These are phyloP conservation scores for Drosophila falleni DNA, from an alignment of 2,888 invertebrate genomes.

Conservation along the genomic window DNA sequence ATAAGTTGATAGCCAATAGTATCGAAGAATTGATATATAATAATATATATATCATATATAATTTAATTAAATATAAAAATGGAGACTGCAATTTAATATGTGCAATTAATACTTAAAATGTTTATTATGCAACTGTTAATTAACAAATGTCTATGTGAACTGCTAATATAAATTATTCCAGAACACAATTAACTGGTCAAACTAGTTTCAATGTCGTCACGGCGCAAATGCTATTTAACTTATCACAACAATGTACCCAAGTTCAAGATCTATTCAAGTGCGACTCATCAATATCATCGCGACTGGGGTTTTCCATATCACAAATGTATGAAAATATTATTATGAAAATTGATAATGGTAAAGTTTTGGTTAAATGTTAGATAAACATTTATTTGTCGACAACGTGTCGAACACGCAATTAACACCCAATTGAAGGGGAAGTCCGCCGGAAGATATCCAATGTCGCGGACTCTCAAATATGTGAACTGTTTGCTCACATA, in stretches of 20 bases:
- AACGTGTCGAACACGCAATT: constrained; percentile 25
- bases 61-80: constrained; percentile 12
- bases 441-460: constrained; percentile 39
- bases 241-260: constrained; percentile 20
- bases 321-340: constrained; percentile 30
- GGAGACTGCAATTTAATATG: constrained; percentile 24
- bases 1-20: too few species aligned
- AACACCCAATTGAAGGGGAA: constrained; percentile 48
- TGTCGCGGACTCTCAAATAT: constrained; percentile 19
- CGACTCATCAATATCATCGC: constrained; percentile 38
- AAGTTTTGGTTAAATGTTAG: constrained; percentile 14
- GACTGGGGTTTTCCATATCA: constrained; percentile 54
- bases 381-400: constrained; percentile 11
- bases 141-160: constrained; percentile 26
- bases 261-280: constrained; percentile 18
- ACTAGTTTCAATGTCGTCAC: constrained; percentile 68
- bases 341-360: constrained; percentile 12
- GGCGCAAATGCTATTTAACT: constrained; percentile 23
- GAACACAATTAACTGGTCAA: constrained; percentile 23
- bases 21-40: background rate
- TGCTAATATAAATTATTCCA: constrained; percentile 13
- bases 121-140: constrained; percentile 51
- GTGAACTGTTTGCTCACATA: constrained; percentile 17
- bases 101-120: constrained; percentile 21
- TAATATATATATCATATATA: constrained; percentile 2